Conservation (phyloP, 2,888 invertebrate species). For the Agrotis puta region DNA sequence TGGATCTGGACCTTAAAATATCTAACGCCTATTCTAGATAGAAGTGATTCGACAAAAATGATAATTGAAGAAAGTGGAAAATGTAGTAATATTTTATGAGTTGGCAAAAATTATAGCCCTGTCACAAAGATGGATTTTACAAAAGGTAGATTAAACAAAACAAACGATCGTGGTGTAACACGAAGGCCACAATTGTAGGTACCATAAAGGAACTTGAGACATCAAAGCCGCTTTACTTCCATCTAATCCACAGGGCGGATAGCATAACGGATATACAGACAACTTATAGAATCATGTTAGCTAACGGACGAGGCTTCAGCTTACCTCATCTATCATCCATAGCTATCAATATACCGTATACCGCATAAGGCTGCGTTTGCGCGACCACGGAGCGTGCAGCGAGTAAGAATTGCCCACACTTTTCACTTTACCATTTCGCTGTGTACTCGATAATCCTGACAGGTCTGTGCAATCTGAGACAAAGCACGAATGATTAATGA, state of each 20-base stretch:
- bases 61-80: background rate
- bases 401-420: conserved; percentile 36
- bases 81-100: background rate
- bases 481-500: background rate
- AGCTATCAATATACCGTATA: conserved; percentile 62
- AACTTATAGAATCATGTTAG: conserved; percentile 60
- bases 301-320: conserved; percentile 60
- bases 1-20: background rate
- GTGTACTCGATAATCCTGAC: background rate
- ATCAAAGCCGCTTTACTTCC: conserved; percentile 40
- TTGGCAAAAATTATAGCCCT: background rate
- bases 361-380: conserved; percentile 39
- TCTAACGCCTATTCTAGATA: background rate
- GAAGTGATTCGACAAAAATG: background rate
- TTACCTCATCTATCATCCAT: conserved; percentile 62
- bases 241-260: conserved; percentile 50
- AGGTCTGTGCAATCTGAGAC: background rate
- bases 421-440: conserved; percentile 9
- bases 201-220: conserved; percentile 40
- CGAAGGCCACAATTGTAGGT: conserved; percentile 19
- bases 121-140: background rate
- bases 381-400: conserved; percentile 41
- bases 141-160: background rate
- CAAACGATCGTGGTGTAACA: conserved; percentile 1
- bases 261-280: conserved; percentile 59